phyloP scores from a whole-genome alignment of 2,888 invertebrate species.

The Drosophila falleni region DNA sequence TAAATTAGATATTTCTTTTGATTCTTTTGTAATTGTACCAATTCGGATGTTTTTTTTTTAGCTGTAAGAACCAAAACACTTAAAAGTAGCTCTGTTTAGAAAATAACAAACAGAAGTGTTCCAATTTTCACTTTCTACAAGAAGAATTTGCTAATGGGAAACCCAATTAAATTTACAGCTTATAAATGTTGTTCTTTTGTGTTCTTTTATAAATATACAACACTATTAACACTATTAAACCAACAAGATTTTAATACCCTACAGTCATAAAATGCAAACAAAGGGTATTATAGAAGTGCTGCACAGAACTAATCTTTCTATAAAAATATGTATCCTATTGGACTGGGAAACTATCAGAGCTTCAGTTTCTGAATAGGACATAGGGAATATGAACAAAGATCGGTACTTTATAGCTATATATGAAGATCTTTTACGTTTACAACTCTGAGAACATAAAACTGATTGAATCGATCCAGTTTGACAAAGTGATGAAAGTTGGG shows the following conservation, averaged over 20 bases:
- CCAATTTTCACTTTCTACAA: conserved; percentile 15
- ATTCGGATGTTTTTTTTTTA: conserved; percentile 3
- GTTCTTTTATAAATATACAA: conserved; percentile 32
- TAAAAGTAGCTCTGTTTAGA: conserved; percentile 16
- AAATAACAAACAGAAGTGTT: conserved; percentile 10
- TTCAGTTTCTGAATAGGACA: neutral
- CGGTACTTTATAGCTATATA: neutral
- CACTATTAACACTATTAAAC: conserved; percentile 10
- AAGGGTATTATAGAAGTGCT: neutral
- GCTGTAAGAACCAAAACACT: conserved; percentile 12
- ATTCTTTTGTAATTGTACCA: neutral
- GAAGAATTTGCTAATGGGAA: conserved; percentile 26
- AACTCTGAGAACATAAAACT: neutral
- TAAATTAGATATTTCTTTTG: neutral
- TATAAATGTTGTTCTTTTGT: conserved; percentile 22
- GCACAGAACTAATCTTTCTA: neutral
- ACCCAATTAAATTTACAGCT: conserved; percentile 32
- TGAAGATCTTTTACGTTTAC: neutral
- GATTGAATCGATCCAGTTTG: too few species aligned
- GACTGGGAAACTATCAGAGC: neutral
- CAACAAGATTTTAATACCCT: conserved; percentile 19
- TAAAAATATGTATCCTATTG: neutral
- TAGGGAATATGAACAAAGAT: too few species aligned
- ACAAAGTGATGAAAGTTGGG: too few species aligned
- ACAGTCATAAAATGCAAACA: conserved; percentile 7